phyloP scores from a whole-genome alignment of 2,888 invertebrate species.

The Anthrax anthrax region DNA sequence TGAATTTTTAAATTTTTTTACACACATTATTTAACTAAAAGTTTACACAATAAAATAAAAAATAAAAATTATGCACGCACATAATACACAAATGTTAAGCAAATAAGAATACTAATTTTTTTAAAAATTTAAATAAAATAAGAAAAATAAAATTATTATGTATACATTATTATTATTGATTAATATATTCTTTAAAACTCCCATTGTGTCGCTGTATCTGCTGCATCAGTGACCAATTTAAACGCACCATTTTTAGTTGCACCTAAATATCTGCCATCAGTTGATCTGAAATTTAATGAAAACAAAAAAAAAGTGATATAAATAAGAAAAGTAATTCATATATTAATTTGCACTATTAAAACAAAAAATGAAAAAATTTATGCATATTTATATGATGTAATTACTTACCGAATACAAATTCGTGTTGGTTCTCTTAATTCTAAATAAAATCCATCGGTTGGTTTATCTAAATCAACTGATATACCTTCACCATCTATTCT shows the following conservation, averaged over 20 bases:
- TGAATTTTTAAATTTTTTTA: too few relatives aligned
- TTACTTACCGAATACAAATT: slow-evolving; percentile 63
- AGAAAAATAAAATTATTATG: too few relatives aligned
- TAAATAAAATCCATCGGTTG: slow-evolving; percentile 74
- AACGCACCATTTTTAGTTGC: slow-evolving; percentile 87
- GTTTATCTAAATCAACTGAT: slow-evolving; percentile 67
- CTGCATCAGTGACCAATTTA: slow-evolving; percentile 64
- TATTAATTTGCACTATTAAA: background rate
- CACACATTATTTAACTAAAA: too few relatives aligned
- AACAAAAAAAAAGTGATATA: too few relatives aligned
- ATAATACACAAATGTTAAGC: too few relatives aligned
- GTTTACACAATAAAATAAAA: too few relatives aligned
- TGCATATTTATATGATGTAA: background rate
- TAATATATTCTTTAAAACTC: slow-evolving; percentile 53
- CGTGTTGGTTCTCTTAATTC: slow-evolving; percentile 87
- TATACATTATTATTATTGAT: too few relatives aligned
- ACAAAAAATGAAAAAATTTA: background rate
- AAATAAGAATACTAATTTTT: too few relatives aligned
- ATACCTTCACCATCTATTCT: slow-evolving; percentile 78
- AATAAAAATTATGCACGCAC: too few relatives aligned
- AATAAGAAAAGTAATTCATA: background rate
- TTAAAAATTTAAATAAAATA: too few relatives aligned
- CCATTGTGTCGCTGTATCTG: slow-evolving; percentile 78
- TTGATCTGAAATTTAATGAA: slow-evolving; percentile 22
- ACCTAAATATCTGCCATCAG: slow-evolving; percentile 60